Evolutionary conservation across 2,113 vertebrate genomes (phyloP), one percentile per base, ranked within the genome.

Genomic region (Apistogramma diplotaenia): DNA sequence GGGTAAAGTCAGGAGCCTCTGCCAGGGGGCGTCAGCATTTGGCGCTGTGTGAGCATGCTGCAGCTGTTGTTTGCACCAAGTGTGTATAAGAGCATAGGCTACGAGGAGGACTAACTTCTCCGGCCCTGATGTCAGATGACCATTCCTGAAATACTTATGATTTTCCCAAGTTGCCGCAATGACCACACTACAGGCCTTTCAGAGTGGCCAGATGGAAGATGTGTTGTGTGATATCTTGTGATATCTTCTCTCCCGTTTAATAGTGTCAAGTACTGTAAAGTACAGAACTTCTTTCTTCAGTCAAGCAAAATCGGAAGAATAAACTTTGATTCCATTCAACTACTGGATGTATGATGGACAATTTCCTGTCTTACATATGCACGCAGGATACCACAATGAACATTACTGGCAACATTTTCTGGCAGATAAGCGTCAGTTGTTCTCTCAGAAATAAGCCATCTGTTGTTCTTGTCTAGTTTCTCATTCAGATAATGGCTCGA

Each of bases 51-150:
- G 59, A 87, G 80, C 65, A 81, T 80, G 88, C 81, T 90, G 91
- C 94, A 95, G 94, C 94, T 96, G 94, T 94, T 95, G 94, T 95
- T 95, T 96, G 93, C 92, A 92, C 86, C 91, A 78, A 89, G 86
- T 87, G 79, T 77, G 79, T 81, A 84, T 82, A 88, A 82, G 81
- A 86, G 86, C 80, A 23, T 53, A 49, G 88, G 78, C 87, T 79
- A 81, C 79, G 61, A 86, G 86, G 81, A 86, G 86, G 74, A 89
- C 85, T 78, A 89, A 76, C 84, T 80, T 79, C 86, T 87, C 81
- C 71, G 79, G 70, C 74, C 78, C 78, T 86, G 65, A 85, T 89
- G 91, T 94, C 91, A 93, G 87, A 91, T 93, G 92, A 92, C 91
- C 93, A 89, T 94, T 94, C 91, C 79, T 91, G 85, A 85, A 90